Base-by-base conservation (phyloP, 2,797 vertebrate species). In the Coccyzus lansbergi region DNA sequence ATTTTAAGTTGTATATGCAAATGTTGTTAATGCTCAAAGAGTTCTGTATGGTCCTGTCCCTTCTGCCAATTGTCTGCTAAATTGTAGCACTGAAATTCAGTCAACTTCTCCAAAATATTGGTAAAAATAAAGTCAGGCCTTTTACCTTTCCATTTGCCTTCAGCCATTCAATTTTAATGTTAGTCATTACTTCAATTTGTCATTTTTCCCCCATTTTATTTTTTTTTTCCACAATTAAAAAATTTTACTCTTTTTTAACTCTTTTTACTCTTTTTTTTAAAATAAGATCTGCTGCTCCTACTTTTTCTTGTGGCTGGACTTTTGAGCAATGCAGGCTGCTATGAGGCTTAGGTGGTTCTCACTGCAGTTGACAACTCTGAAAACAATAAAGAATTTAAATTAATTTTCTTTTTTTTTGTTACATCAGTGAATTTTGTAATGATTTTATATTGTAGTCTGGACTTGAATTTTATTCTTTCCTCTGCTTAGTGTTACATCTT, bases 71-170 rank as follows among this genome's bases (percentile, higher is more conserved):
- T 46, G 49, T 67, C 52, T 92, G 74, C 36, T 64, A 70, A 69
- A 48, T 5, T 65, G 36, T 40, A n/a, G 40, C 48, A 49, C 51
- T 68, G 68, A 59, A 68, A 71, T 67, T 82, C 36, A 64, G 31
- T 60, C n/a, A 86, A 59, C 11, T 51, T 34, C 15, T 84, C 48
- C 60, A 60, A 53, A 88, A 52, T 63, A 68, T 13, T 51, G 49
- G 5, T 14, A 2, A 64, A 33, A 31, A 19, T 21, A 40, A 19
- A 71, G 3, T 2, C 0, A 0, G 9, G 7, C 31, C 36, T 64
- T 31, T 7, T 56, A 55, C 46, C 33, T 86, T 82, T 79, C 77
- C 0, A 6, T 65, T 92, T 86, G 86, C 56, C 9, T 76, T 88
- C 3, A 4, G 2, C 29, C 15, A 86, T 83, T 82, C 20, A 60